phyloP scores from a whole-genome alignment of 2,113 vertebrate species.

The Calyptommatus sinebrachiatus region DNA sequence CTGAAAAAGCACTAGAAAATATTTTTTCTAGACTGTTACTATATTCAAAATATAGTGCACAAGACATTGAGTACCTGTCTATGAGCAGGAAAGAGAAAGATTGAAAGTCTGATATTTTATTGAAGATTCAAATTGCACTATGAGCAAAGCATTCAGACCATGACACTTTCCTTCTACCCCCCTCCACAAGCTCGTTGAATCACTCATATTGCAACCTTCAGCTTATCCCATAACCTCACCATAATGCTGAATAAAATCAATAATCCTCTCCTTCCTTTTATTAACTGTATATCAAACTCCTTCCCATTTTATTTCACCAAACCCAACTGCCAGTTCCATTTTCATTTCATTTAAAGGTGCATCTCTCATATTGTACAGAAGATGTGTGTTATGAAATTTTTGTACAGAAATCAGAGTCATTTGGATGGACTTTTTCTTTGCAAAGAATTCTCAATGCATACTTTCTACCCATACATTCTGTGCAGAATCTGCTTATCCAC shows the following conservation, averaged over 20 bases:
- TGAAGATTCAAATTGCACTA: background rate
- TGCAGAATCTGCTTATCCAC: background rate
- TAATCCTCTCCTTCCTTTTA: conserved; percentile 21
- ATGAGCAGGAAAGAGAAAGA: background rate
- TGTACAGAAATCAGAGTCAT: background rate
- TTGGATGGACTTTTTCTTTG: no score
- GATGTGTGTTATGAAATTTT: conserved; percentile 14
- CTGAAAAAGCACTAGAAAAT: background rate
- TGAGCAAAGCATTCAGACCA: background rate
- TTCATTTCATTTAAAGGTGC: background rate
- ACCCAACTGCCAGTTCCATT: background rate
- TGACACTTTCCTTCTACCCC: background rate
- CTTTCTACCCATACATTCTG: background rate
- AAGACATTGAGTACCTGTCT: no score
- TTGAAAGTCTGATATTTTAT: background rate
- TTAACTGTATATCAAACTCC: background rate
- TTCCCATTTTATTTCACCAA: background rate
- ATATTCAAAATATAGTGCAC: no score
- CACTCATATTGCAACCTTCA: conserved; percentile 11
- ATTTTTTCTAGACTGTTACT: background rate
- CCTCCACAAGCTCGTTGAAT: background rate
- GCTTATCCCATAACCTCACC: conserved; percentile 22
- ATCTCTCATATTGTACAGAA: conserved; percentile 11
- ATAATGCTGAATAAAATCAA: conserved; percentile 17
- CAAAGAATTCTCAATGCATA: no score